phyloP scores from a whole-genome alignment of 2,888 invertebrate genomes.

The Agrilus cyanescens region DNA sequence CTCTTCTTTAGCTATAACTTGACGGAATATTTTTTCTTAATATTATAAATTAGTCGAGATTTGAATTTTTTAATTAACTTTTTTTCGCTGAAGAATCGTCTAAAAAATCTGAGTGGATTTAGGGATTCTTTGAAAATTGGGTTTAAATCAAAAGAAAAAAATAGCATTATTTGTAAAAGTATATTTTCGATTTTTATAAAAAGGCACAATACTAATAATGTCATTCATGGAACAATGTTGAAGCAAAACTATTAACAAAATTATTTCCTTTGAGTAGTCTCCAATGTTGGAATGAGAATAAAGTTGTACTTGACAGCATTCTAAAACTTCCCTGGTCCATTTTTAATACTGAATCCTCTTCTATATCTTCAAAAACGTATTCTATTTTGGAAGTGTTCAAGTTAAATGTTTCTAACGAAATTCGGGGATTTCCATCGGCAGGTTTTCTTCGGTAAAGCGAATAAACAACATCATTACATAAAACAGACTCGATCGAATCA shows the following conservation, averaged over 20 bases:
- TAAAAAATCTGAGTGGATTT: too few species aligned
- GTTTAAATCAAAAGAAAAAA: too few species aligned
- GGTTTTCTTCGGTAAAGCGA: constrained; percentile 17
- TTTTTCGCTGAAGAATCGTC: too few species aligned
- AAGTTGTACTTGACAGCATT: constrained; percentile 4
- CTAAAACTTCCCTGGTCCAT: constrained; percentile 3
- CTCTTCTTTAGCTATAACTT: too few species aligned
- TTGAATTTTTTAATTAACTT: too few species aligned
- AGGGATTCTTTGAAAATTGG: too few species aligned
- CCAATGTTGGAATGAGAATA: constrained; percentile 14
- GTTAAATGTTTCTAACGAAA: constrained; percentile 13
- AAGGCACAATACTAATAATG: too few species aligned
- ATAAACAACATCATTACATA: constrained; percentile 20
- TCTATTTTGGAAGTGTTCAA: constrained; percentile 7
- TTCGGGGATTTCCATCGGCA: background rate
- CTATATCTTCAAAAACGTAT: constrained; percentile 7
- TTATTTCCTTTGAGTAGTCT: constrained; percentile 9
- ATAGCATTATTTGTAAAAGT: too few species aligned
- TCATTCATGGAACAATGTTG: too few species aligned
- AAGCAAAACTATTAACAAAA: constrained; percentile 11
- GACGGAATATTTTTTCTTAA: too few species aligned
- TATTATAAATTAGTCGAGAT: too few species aligned
- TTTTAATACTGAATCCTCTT: constrained; percentile 4
- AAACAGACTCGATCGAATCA: constrained; percentile 19
- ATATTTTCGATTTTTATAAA: too few species aligned